Evolutionary conservation across 2,888 invertebrate species (phyloP).

Genomic region (Dastarcus helophoroides): DNA sequence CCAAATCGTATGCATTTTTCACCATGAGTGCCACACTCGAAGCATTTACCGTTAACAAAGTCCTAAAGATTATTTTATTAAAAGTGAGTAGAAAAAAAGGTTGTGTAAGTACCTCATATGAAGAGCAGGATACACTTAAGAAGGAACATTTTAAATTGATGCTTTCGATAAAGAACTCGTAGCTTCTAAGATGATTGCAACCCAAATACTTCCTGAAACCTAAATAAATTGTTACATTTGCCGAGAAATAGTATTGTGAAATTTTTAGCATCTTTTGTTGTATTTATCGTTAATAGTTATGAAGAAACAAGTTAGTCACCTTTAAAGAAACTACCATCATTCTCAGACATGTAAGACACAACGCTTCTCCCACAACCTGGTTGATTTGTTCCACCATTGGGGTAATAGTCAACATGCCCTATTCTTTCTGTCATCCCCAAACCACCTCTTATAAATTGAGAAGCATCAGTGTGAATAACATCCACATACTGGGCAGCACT

Average conservation of each 20-base stretch:
- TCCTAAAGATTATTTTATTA: slow-evolving; percentile 38
- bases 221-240: slow-evolving; percentile 17
- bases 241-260: too few relatives aligned
- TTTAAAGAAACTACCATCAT: slow-evolving; percentile 49
- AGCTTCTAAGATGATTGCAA: slow-evolving; percentile 80
- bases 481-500: slow-evolving; percentile 84
- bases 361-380: slow-evolving; percentile 55
- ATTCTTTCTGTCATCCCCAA: slow-evolving; percentile 72
- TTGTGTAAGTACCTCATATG: slow-evolving; percentile 62
- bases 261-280: slow-evolving; percentile 1
- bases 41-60: slow-evolving; percentile 58
- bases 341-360: slow-evolving; percentile 51
- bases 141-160: slow-evolving; percentile 69
- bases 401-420: slow-evolving; percentile 86
- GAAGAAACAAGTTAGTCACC: slow-evolving; percentile 32
- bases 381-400: slow-evolving; percentile 77
- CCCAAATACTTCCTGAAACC: slow-evolving; percentile 60
- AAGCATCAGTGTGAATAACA: slow-evolving; percentile 78
- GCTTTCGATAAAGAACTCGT: slow-evolving; percentile 75
- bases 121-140: slow-evolving; percentile 64
- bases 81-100: neutral
- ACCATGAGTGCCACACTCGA: slow-evolving; percentile 52
- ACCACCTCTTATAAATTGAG: slow-evolving; percentile 62
- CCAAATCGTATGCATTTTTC: slow-evolving; percentile 62
- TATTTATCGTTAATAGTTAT: slow-evolving; percentile 1